Evolutionary conservation across 2,797 vertebrate genomes (phyloP).

Genomic region (Ambastaia sidthimunki): DNA sequence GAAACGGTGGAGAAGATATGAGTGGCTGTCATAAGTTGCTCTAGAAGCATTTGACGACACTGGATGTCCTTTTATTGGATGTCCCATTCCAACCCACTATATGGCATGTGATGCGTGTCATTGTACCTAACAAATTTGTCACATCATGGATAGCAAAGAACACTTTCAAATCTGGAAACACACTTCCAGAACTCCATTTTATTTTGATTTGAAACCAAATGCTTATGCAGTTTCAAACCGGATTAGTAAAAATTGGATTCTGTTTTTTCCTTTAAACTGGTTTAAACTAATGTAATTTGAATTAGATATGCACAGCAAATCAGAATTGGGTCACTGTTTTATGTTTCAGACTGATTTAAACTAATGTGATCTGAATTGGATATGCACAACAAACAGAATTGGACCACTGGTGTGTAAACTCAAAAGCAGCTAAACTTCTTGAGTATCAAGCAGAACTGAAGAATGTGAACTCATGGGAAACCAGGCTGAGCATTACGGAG

Average conservation of each 20-base stretch:
- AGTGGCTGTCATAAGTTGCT: constrained; percentile 18
- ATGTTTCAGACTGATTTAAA: not conserved
- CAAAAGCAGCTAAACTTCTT: not conserved
- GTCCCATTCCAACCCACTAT: constrained; percentile 9
- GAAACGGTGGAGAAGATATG: constrained; percentile 25
- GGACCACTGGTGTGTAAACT: not conserved
- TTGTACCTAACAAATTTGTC: constrained; percentile 11
- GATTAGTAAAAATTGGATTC: not conserved
- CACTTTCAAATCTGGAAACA: not conserved
- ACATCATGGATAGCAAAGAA: not conserved
- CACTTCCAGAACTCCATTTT: not conserved
- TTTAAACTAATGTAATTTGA: not conserved
- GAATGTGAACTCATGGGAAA: not conserved
- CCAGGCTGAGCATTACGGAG: not conserved
- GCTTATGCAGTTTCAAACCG: not conserved
- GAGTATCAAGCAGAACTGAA: not conserved
- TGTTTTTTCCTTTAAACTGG: not conserved
- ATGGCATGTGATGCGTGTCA: constrained; percentile 1
- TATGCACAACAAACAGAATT: too few relatives aligned
- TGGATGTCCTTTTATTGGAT: not conserved
- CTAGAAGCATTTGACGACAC: constrained; percentile 16
- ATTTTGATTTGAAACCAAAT: not conserved
- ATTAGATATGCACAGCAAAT: not conserved
- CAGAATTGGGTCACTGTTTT: not conserved
- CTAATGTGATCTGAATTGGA: not conserved